Evolutionary conservation across 1,140 invertebrate genomes (phyloP).

Genomic region (Macrocentrus cingulum): DNA sequence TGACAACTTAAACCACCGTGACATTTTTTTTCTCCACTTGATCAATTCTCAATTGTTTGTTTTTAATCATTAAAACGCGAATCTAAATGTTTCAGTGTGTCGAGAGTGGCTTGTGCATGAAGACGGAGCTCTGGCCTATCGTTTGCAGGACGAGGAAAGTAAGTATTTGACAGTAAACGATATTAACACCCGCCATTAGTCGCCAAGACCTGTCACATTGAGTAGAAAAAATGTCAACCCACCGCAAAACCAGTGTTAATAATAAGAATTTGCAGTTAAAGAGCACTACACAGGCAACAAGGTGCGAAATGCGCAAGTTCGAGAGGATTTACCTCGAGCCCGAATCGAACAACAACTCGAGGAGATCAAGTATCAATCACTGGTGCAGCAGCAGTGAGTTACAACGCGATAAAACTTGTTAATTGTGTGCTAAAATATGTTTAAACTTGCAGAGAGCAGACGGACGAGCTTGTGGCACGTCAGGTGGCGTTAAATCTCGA

Average conservation of each 20-base stretch:
- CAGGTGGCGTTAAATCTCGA: conserved; percentile 68
- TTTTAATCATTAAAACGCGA: too few species aligned
- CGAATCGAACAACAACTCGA: conserved; percentile 80
- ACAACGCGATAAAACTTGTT: too few species aligned
- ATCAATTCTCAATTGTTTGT: too few species aligned
- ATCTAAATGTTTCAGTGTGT: conserved; percentile 77
- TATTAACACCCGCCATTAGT: background rate
- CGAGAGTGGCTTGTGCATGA: conserved; percentile 90
- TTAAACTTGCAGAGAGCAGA: conserved; percentile 63
- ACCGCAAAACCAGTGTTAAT: too few species aligned
- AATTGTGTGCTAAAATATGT: too few species aligned
- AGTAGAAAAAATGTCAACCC: too few species aligned
- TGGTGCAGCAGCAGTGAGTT: conserved; percentile 67
- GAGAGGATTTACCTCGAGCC: conserved; percentile 86
- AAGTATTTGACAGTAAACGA: conserved; percentile 50
- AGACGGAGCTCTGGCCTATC: conserved; percentile 86
- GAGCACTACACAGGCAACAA: conserved; percentile 85
- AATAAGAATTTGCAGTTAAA: conserved; percentile 68
- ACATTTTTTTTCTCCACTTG: too few species aligned
- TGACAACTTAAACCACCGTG: too few species aligned
- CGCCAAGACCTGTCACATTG: too few species aligned
- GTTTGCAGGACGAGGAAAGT: conserved; percentile 90
- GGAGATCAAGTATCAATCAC: conserved; percentile 63
- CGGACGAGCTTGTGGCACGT: conserved; percentile 68
- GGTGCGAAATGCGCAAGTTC: conserved; percentile 80